Evolutionary conservation across 35 echinoderm and acorn worm genomes (phyloP), one percentile per base, ranked within the genome.

Genomic region (Amphiura filiformis): DNA sequence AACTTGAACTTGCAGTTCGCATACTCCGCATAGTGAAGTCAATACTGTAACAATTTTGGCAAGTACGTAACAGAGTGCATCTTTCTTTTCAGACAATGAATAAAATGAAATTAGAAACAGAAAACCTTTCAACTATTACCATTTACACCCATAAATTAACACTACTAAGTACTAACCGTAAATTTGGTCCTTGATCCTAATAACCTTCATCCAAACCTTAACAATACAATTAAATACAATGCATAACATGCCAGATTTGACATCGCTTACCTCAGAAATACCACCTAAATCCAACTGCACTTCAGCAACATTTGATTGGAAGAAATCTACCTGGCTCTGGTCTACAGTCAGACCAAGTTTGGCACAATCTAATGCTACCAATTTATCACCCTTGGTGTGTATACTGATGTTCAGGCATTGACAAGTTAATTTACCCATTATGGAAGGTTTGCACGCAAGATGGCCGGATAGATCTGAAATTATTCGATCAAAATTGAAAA

Each of bases 241-340:
- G 23, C 81, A 84, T 7, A 30, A 77, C 56, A n/a, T 14, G 23
- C 34, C 47, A 70, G 35, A 38, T 15, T 20, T 20, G 35, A 44
- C 33, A 22, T 38, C 22, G 84, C 49, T 87, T 87, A 96, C 94
- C 87, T 96, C 87, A 31, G 94, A 88, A 76, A 96, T 92, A 22
- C 94, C 94, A 17, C 90, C 94, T 32, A 96, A 79, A 80, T 96
- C 90, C 37, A 96, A 77, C 37, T 96, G 82, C 20, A 96, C 90
- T 34, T 93, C 90, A 13, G 82, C 87, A 26, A 96, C 75, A 1
- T 87, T 78, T 15, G 84, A 56, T 39, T 93, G 37, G 64, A 96
- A 96, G 91, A 96, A 96, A 7, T 84, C 88, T 3, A 41, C 81
- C 56, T 39, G 56, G 34, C 52, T 75, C 34, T 90, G 82, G 0